These are phyloP conservation scores for Sphecodes monilicornis DNA, from an alignment of 2,888 invertebrate species.

Conservation along the genomic window DNA sequence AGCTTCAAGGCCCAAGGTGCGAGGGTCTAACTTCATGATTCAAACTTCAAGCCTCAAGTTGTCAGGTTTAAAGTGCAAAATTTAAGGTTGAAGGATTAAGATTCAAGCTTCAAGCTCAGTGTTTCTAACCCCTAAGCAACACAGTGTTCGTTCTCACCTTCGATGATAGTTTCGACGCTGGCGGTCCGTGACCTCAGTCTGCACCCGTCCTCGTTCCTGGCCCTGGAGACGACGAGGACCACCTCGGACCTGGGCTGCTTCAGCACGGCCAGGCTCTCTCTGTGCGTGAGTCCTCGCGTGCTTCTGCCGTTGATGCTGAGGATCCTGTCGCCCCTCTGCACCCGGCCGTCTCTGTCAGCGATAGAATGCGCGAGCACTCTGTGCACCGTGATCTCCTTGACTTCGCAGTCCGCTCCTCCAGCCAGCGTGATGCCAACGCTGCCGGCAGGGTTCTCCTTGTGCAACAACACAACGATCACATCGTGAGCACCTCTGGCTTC, in stretches of 20 bases:
- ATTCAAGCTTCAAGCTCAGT: background rate
- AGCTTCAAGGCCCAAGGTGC: too few species aligned
- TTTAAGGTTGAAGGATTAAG: background rate
- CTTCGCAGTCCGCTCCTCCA: conserved; percentile 95
- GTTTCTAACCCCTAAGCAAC: background rate
- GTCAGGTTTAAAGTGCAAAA: too few species aligned
- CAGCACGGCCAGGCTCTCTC: conserved; percentile 93
- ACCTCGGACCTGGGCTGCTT: conserved; percentile 93
- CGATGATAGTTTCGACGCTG: conserved; percentile 82
- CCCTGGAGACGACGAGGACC: conserved; percentile 90
- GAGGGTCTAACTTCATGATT: too few species aligned
- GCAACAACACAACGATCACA: conserved; percentile 88
- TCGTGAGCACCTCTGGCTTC: conserved; percentile 86
- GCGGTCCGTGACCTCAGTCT: conserved; percentile 77
- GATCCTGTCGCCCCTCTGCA: conserved; percentile 95
- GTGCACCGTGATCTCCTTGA: conserved; percentile 96
- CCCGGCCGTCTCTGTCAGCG: conserved; percentile 93
- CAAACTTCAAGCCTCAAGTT: too few species aligned
- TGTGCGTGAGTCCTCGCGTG: conserved; percentile 93
- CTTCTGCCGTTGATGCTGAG: conserved; percentile 94
- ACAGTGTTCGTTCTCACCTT: conserved; percentile 70
- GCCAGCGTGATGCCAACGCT: conserved; percentile 95
- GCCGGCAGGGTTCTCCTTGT: conserved; percentile 89
- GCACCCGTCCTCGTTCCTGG: conserved; percentile 75
- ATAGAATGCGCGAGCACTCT: conserved; percentile 94